phyloP scores from a whole-genome alignment of 2,113 vertebrate species.

The Antechinus flavipes region DNA sequence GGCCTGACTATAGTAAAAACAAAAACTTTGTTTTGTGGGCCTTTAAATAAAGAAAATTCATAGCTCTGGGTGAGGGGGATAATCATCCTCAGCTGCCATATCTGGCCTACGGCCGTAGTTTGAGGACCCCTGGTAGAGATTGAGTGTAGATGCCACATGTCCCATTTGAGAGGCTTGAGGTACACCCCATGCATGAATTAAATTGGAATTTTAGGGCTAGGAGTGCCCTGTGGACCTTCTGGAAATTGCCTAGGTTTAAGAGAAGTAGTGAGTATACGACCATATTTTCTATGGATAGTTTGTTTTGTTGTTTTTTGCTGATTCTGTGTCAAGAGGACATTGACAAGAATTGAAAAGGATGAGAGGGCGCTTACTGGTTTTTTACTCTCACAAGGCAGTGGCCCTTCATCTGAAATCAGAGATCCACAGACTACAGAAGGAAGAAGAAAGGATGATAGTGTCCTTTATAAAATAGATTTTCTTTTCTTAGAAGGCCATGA shows the following conservation, averaged over 20 bases:
- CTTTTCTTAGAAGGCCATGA: neutral
- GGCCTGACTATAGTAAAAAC: too few relatives aligned
- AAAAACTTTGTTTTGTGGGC: too few relatives aligned
- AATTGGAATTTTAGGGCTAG: neutral
- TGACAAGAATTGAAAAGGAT: neutral
- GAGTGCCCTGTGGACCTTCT: neutral
- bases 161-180: neutral
- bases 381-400: neutral
- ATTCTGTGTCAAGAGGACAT: neutral
- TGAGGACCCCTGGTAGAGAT: neutral
- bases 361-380: neutral
- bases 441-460: neutral
- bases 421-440: too few relatives aligned
- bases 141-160: too few relatives aligned
- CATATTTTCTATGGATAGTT: neutral
- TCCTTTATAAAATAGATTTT: neutral
- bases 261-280: neutral
- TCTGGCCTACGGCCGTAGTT: too few relatives aligned
- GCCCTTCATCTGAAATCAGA: neutral
- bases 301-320: neutral
- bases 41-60: too few relatives aligned
- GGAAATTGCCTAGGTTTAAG: neutral
- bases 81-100: too few relatives aligned
- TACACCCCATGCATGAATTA: neutral
- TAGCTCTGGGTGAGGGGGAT: too few relatives aligned